Evolutionary conservation across 2,113 vertebrate genomes (phyloP), one percentile per base, ranked within the genome.

Genomic region (Cinclus cinclus): DNA sequence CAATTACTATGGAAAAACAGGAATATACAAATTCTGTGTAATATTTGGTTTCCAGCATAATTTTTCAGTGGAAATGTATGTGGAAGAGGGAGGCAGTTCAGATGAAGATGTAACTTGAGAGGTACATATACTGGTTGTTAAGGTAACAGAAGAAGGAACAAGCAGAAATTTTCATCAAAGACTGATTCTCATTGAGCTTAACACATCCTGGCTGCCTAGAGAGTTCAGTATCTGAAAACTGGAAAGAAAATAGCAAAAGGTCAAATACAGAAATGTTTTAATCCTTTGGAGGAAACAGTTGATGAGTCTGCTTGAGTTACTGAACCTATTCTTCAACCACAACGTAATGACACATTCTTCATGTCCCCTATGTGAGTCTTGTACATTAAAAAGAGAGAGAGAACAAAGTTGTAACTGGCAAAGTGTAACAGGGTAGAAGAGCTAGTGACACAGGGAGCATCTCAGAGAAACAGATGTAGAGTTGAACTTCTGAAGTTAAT

Each of bases 41-140:
- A 58, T 80, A 89, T 68, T 88, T 91, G 11, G 75, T 76, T 92
- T 89, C 30, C 30, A 85, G 44, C 47, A 55, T 56, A 37, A 44
- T 64, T 83, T 63, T 89, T 83, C 31, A 35, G 6, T 47, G 18
- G 70, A 79, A 76, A 91, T 50, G 17, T 20, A 28, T 55, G 9
- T 88, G 65, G 53, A 83, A 83, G 47, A 76, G 15, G 31, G 24
- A 88, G 44, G 31, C 39, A 49, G 21, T 89, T 69, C 49, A 76
- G 41, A 76, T 55, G 31, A 83, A 90, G 80, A 56, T 37, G 25
- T 65, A 83, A 70, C 33, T 73, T 64, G 30, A 83, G 55, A 83
- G 84, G 11, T 77, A 37, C 65, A 70, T 15, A 19, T 41, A 68
- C 19, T 89, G 25, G 71, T 86, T 91, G 84, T 94, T 93, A 94